Conservation (phyloP, 2,888 invertebrate species). For the Ptychoptera contaminata region DNA sequence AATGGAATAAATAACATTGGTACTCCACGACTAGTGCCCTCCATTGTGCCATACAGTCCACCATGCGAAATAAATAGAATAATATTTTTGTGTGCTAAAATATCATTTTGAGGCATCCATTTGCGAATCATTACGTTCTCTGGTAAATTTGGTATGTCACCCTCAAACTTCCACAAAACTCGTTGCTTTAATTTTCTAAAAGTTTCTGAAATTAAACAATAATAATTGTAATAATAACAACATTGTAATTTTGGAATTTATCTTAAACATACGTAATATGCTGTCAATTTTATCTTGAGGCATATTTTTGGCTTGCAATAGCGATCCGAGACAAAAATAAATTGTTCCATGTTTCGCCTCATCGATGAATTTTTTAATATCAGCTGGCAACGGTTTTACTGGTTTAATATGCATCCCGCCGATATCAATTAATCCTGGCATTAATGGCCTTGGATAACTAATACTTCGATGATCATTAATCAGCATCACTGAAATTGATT, state of each 20-base stretch:
- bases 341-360: slow-evolving; percentile 30
- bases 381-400: slow-evolving; percentile 20
- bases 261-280: slow-evolving; percentile 2
- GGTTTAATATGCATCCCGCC: slow-evolving; percentile 27
- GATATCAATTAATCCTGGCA: slow-evolving; percentile 26
- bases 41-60: slow-evolving; percentile 31
- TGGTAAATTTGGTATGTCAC: slow-evolving; percentile 26
- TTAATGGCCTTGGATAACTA: slow-evolving; percentile 31
- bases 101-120: slow-evolving; percentile 39
- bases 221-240: neutral
- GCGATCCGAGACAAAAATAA: slow-evolving; percentile 34
- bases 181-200: slow-evolving; percentile 32
- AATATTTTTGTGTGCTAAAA: slow-evolving; percentile 31
- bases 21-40: slow-evolving; percentile 30
- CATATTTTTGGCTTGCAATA: slow-evolving; percentile 30
- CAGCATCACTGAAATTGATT: slow-evolving; percentile 33
- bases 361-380: slow-evolving; percentile 26
- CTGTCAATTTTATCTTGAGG: slow-evolving; percentile 25
- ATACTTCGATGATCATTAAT: slow-evolving; percentile 36
- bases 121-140: slow-evolving; percentile 31
- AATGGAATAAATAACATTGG: slow-evolving; percentile 32
- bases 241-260: neutral
- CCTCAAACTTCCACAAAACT: slow-evolving; percentile 38
- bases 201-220: slow-evolving; percentile 22
- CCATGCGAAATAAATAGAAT: slow-evolving; percentile 33